Conservation (phyloP, 2,797 vertebrate genomes). For the Poecilia wingei region DNA sequence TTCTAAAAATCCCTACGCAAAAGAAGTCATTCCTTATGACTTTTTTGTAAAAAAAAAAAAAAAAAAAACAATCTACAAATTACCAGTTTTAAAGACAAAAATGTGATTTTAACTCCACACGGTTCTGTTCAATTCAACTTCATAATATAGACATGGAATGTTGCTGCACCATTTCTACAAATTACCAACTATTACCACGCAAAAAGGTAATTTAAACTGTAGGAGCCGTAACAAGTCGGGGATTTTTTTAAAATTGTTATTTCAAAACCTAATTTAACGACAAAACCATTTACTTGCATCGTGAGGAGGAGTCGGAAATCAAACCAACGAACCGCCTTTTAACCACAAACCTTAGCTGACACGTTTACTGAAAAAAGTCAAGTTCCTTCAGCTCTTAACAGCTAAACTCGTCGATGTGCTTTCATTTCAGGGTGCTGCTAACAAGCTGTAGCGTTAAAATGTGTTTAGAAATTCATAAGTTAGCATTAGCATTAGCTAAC, state of each 20-base stretch:
- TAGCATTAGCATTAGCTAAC: conserved; percentile 46
- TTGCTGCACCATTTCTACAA: not conserved
- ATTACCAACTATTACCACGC: not conserved
- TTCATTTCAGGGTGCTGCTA: rapidly evolving
- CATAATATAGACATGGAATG: not conserved
- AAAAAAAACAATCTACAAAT: not conserved
- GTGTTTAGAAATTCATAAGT: not conserved
- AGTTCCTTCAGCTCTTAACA: rapidly evolving
- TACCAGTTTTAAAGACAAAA: not conserved
- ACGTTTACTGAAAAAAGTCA: not conserved
- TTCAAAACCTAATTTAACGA: not conserved
- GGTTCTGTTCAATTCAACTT: not conserved
- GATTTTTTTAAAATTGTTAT: not conserved
- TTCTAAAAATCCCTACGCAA: too few species aligned
- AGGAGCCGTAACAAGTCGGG: not conserved
- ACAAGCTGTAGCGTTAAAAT: not conserved
- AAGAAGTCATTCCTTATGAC: not conserved
- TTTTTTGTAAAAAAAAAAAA: not conserved
- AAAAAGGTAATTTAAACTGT: not conserved
- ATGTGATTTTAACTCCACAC: not conserved
- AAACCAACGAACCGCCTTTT: conserved; percentile 9
- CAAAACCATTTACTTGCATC: not conserved
- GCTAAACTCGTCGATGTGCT: rapidly evolving
- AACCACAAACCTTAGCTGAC: conserved; percentile 22
- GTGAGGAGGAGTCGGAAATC: conserved; percentile 3